phyloP scores from a whole-genome alignment of 2,113 vertebrate genomes.

The Dissostichus mawsoni region DNA sequence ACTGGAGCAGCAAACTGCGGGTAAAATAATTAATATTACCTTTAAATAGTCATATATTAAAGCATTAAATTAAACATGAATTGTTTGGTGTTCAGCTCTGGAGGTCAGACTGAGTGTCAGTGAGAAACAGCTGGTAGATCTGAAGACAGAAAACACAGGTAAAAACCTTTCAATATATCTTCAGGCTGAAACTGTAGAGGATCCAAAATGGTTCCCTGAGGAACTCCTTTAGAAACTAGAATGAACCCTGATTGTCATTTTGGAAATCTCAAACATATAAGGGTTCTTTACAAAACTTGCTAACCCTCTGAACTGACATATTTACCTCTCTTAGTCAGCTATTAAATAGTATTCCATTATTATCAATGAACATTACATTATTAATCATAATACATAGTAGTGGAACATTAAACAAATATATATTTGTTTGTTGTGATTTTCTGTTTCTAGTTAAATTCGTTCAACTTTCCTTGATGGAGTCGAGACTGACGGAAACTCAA shows the following conservation, averaged over 20 bases:
- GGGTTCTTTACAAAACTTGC: too few relatives aligned
- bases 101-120: too few relatives aligned
- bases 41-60: not conserved
- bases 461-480: conserved; percentile 10
- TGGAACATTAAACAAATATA: not conserved
- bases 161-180: too few relatives aligned
- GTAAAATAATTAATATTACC: not conserved
- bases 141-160: too few relatives aligned
- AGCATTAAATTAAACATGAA: too few relatives aligned
- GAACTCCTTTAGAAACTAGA: not conserved
- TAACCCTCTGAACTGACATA: too few relatives aligned
- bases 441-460: conserved; percentile 10
- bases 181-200: not conserved
- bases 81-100: not conserved
- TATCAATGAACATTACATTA: too few relatives aligned
- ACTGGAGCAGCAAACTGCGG: not conserved
- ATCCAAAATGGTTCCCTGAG: not conserved
- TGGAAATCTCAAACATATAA: too few relatives aligned
- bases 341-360: too few relatives aligned
- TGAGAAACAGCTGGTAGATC: too few relatives aligned
- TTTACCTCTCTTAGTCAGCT: too few relatives aligned
- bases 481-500: not conserved
- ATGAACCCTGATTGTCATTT: not conserved
- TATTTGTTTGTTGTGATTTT: not conserved
- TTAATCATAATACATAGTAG: too few relatives aligned